These are phyloP conservation scores for Typhlichthys subterraneus DNA, from an alignment of 2,797 vertebrate genomes.

Conservation along the genomic window DNA sequence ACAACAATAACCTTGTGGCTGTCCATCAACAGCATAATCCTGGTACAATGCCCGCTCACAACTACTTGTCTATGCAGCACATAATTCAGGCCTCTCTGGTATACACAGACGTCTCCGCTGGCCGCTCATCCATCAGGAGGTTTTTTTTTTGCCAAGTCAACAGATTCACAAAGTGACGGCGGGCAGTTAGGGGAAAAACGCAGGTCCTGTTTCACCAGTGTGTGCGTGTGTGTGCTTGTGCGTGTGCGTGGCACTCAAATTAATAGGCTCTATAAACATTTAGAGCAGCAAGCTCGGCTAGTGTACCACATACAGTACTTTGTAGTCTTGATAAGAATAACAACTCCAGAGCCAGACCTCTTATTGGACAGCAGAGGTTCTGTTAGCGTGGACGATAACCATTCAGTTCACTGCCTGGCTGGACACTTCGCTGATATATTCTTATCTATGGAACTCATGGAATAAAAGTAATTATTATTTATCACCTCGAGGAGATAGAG, in stretches of 20 bases:
- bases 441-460: too few relatives aligned
- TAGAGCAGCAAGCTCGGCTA: constrained; percentile 44
- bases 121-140: constrained; percentile 56
- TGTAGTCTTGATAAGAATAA: constrained; percentile 26
- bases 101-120: constrained; percentile 54
- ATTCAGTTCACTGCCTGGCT: too few relatives aligned
- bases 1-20: constrained; percentile 20
- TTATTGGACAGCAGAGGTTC: constrained; percentile 2
- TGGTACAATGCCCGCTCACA: constrained; percentile 40
- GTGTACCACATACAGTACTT: constrained; percentile 1
- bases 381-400: too few relatives aligned
- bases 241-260: constrained; percentile 13
- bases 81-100: constrained; percentile 54
- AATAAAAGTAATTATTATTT: too few relatives aligned
- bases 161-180: constrained; percentile 55
- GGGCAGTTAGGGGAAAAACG: constrained; percentile 40
- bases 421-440: too few relatives aligned
- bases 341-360: constrained; percentile 17
- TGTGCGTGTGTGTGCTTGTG: constrained; percentile 11
- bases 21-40: constrained; percentile 31
- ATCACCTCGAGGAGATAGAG: too few relatives aligned
- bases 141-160: constrained; percentile 58
- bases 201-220: constrained; percentile 46
- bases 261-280: constrained; percentile 36
- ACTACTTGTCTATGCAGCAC: constrained; percentile 69